These are phyloP conservation scores for Platysteira castanea DNA, from an alignment of 2,113 vertebrate genomes.

Conservation along the genomic window DNA sequence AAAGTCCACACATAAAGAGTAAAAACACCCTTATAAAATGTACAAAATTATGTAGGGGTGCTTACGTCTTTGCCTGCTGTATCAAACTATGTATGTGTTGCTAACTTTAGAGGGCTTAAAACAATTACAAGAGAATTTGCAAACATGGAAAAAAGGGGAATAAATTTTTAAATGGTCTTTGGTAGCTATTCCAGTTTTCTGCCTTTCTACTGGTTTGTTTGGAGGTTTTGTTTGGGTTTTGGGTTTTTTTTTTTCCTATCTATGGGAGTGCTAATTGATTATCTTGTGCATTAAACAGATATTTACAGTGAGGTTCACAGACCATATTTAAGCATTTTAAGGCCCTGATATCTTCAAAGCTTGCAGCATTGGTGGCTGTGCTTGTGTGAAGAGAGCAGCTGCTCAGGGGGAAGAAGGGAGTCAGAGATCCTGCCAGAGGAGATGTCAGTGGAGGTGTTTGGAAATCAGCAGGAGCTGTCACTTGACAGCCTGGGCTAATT, in stretches of 20 bases:
- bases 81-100: not conserved
- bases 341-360: not conserved
- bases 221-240: not conserved
- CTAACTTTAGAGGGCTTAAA: not conserved
- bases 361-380: not conserved
- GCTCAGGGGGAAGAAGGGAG: not conserved
- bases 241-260: fast-evolving
- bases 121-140: not conserved
- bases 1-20: not conserved
- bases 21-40: not conserved
- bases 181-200: not conserved
- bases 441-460: not conserved
- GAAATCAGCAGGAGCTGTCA: not conserved
- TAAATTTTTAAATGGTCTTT: not conserved
- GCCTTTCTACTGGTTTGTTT: not conserved
- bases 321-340: not conserved
- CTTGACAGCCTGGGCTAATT: not conserved
- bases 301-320: not conserved
- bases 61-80: not conserved
- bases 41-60: not conserved
- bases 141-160: not conserved
- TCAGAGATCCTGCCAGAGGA: not conserved
- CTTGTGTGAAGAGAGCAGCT: not conserved
- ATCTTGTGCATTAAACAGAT: not conserved
- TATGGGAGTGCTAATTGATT: not conserved